phyloP scores from a whole-genome alignment of 2,888 invertebrate genomes.

The Bugula neritina region DNA sequence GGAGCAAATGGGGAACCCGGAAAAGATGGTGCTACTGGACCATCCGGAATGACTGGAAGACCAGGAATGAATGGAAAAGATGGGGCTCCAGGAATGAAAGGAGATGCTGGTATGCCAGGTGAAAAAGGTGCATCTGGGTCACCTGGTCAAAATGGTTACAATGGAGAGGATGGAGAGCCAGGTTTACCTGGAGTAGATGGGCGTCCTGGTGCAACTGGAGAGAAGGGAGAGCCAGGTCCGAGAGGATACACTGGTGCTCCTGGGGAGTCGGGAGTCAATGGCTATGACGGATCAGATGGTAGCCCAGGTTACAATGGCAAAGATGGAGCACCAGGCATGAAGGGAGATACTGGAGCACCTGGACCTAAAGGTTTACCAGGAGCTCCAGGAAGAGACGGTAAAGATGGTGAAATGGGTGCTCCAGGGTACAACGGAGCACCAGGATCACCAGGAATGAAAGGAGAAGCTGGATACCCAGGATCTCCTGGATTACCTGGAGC shows the following conservation, averaged over 20 bases:
- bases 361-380: not conserved
- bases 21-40: not conserved
- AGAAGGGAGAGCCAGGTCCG: constrained; percentile 4
- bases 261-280: not conserved
- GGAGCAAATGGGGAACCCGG: not conserved
- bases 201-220: not conserved
- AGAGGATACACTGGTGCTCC: not conserved
- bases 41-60: not conserved
- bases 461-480: not conserved
- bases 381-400: not conserved
- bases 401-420: constrained; percentile 10
- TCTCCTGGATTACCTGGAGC: not conserved
- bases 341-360: not conserved
- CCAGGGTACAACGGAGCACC: not conserved
- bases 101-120: constrained; percentile 15
- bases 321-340: not conserved
- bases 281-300: not conserved
- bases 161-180: constrained; percentile 1
- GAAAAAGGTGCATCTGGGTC: not conserved
- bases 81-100: constrained; percentile 1
- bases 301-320: not conserved
- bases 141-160: not conserved
- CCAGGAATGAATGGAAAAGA: not conserved
- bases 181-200: constrained; percentile 10
- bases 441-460: not conserved